phyloP scores from a whole-genome alignment of 2,797 vertebrate genomes.

The Arctocebus calabarensis region DNA sequence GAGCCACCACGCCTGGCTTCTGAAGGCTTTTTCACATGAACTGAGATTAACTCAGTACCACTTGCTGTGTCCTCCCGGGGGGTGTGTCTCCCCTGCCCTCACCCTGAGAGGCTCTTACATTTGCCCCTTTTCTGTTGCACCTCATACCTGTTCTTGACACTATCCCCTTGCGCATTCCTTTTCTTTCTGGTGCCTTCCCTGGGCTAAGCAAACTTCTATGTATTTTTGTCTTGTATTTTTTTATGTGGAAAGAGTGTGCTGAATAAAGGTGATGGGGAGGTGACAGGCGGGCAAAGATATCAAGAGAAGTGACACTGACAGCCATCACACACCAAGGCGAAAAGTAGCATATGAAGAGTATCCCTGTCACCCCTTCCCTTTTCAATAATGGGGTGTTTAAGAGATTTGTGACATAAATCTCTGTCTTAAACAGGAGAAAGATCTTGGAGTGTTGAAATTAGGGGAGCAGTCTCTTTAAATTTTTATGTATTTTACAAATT shows the following conservation, averaged over 20 bases:
- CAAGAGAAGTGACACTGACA: not conserved
- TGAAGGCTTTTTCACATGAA: not conserved
- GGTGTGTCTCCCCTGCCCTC: no score
- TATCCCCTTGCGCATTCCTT: not conserved
- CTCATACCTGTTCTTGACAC: not conserved
- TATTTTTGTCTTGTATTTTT: not conserved
- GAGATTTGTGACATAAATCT: not conserved
- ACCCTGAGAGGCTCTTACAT: not conserved
- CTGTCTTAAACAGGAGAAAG: not conserved
- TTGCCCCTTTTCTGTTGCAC: not conserved
- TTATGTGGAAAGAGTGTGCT: not conserved
- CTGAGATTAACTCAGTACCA: no score
- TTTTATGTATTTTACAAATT: constrained; percentile 4
- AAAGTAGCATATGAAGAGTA: not conserved
- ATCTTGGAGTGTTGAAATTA: not conserved
- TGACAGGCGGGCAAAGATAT: not conserved
- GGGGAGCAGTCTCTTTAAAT: not conserved
- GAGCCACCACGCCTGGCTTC: no score
- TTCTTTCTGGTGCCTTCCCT: not conserved
- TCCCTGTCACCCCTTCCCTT: not conserved
- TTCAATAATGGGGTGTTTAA: not conserved
- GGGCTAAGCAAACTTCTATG: not conserved
- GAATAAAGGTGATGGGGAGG: not conserved
- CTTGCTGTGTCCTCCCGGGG: not conserved
- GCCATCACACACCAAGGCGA: not conserved